These are phyloP conservation scores for Eilema depressum DNA, from an alignment of 2,888 invertebrate genomes.

Conservation along the genomic window DNA sequence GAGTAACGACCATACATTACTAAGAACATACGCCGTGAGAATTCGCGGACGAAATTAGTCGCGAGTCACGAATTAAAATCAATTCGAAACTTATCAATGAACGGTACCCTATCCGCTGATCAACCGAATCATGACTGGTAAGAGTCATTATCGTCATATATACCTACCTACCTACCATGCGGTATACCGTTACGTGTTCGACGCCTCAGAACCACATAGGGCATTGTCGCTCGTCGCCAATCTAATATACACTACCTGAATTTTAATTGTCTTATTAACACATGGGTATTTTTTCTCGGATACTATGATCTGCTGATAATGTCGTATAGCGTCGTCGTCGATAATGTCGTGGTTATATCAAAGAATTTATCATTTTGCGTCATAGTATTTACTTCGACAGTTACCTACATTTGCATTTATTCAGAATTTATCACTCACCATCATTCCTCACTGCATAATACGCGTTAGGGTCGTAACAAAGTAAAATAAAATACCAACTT, in stretches of 20 bases:
- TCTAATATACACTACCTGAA: constrained; percentile 29
- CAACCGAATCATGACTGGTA: constrained; percentile 26
- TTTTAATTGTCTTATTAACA: constrained; percentile 29
- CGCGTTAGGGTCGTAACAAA: too few relatives aligned
- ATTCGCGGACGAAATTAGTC: background rate
- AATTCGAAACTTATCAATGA: constrained; percentile 21
- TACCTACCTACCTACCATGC: constrained; percentile 17
- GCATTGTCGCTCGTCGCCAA: constrained; percentile 31
- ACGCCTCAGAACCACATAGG: constrained; percentile 13
- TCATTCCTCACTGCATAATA: too few relatives aligned
- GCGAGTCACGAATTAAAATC: constrained; percentile 13
- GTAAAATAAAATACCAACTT: too few relatives aligned
- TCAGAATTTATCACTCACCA: too few relatives aligned
- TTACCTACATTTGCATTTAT: too few relatives aligned
- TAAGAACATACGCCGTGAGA: constrained; percentile 3
- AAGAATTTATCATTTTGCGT: too few relatives aligned
- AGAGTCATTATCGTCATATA: constrained; percentile 31
- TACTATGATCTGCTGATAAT: too few relatives aligned
- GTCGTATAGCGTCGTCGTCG: too few relatives aligned
- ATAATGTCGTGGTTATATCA: too few relatives aligned
- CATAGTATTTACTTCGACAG: too few relatives aligned
- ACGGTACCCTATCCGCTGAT: constrained; percentile 24
- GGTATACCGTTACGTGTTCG: constrained; percentile 38
- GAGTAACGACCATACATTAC: constrained; percentile 5
- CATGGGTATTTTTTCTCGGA: background rate